A percentile compares a stretch with the other conserved stretches of the same genome.
phyloP scores from a whole-genome alignment of 2,113 vertebrate genomes.

The Eubucco bourcierii region DNA sequence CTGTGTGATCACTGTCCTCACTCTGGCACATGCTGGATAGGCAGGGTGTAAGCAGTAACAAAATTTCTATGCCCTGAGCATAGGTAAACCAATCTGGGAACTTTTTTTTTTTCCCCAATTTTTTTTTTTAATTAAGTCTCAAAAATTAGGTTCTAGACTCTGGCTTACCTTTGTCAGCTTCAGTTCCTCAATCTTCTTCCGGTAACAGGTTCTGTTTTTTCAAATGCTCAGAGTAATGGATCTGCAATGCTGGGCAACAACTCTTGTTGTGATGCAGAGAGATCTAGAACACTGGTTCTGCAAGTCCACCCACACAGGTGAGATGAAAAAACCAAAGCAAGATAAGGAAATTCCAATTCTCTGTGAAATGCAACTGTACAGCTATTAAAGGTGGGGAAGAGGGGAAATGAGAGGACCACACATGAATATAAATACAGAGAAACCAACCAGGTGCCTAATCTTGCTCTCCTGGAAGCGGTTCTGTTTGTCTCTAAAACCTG shows the following conservation, averaged over 20 bases:
- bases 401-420: neutral
- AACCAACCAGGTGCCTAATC: neutral
- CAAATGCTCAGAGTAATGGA: neutral
- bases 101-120: neutral
- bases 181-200: neutral
- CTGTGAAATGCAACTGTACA: neutral
- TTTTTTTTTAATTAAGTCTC: neutral
- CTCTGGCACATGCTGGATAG: neutral
- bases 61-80: neutral
- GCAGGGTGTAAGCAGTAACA: neutral
- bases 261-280: neutral
- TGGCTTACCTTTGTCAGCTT: conserved; percentile 45
- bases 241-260: neutral
- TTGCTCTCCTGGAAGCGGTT: neutral
- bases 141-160: neutral
- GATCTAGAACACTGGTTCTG: conserved; percentile 31
- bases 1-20: neutral
- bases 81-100: neutral
- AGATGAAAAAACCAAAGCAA: conserved; percentile 46
- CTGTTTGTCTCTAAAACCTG: neutral
- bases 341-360: conserved; percentile 41
- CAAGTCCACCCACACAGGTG: conserved; percentile 9
- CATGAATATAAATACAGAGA: neutral
- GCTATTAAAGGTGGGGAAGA: neutral
- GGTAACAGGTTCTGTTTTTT: neutral